Percentiles rank a stretch among this genome's conserved stretches.
phyloP scores from a whole-genome alignment of 2,888 invertebrate genomes.

The Leptogaster cylindrica region DNA sequence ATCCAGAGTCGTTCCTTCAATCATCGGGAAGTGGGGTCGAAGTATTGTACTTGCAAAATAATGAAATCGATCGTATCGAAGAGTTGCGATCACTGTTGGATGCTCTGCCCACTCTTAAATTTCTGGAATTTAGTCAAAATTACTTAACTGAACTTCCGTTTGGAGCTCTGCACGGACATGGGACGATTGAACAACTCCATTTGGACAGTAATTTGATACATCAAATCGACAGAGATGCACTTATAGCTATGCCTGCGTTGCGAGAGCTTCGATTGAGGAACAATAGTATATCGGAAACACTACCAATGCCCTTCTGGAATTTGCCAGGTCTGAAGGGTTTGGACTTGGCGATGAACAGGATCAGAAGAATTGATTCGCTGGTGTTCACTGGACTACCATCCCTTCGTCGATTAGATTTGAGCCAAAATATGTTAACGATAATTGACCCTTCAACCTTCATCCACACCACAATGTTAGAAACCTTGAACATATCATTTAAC shows the following conservation, averaged over 20 bases:
- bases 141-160: constrained; percentile 77
- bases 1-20: constrained; percentile 81
- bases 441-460: constrained; percentile 78
- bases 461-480: constrained; percentile 75
- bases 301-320: constrained; percentile 82
- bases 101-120: constrained; percentile 76
- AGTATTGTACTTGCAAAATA: constrained; percentile 77
- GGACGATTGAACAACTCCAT: constrained; percentile 79
- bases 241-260: constrained; percentile 82
- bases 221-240: constrained; percentile 78
- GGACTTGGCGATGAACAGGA: constrained; percentile 78
- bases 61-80: constrained; percentile 76
- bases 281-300: constrained; percentile 77
- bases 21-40: constrained; percentile 77
- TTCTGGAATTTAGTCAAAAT: constrained; percentile 81
- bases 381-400: constrained; percentile 78
- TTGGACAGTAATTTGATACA: constrained; percentile 79
- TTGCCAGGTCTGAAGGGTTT: constrained; percentile 83
- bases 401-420: constrained; percentile 76
- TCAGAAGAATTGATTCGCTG: constrained; percentile 73
- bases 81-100: constrained; percentile 78
- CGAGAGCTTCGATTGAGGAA: constrained; percentile 82
- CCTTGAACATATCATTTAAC: constrained; percentile 81
- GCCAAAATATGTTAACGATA: constrained; percentile 73
- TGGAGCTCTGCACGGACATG: constrained; percentile 79